Conservation (phyloP, 2,113 vertebrate species). For the Polypterus senegalus region DNA sequence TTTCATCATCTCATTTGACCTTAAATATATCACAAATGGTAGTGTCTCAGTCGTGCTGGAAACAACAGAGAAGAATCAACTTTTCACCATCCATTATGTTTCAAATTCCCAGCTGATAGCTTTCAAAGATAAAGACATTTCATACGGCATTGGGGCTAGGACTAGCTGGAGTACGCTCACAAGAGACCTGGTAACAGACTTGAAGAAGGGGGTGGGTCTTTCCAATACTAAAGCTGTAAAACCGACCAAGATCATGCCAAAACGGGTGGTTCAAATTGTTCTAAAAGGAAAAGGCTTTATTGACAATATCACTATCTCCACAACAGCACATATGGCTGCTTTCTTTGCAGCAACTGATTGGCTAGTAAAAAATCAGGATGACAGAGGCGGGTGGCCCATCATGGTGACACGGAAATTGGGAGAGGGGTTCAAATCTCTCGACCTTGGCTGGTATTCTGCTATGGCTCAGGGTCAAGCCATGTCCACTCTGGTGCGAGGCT, state of each 20-base stretch:
- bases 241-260: conserved; percentile 89
- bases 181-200: conserved; percentile 83
- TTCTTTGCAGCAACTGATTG: conserved; percentile 90
- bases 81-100: conserved; percentile 78
- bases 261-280: conserved; percentile 63
- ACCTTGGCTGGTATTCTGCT: conserved; percentile 96
- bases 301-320: conserved; percentile 82
- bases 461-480: conserved; percentile 98
- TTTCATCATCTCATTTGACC: conserved; percentile 86
- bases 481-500: conserved; percentile 84
- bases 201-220: conserved; percentile 86
- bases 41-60: conserved; percentile 83
- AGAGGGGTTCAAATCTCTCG: conserved; percentile 80
- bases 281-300: conserved; percentile 68
- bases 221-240: conserved; percentile 95
- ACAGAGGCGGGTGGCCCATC: conserved; percentile 89
- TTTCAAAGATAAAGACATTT: conserved; percentile 71
- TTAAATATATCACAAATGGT: conserved; percentile 77
- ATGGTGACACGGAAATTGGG: conserved; percentile 90
- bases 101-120: conserved; percentile 75
- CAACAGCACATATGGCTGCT: conserved; percentile 84
- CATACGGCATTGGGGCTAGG: conserved; percentile 76
- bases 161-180: conserved; percentile 80
- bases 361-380: conserved; percentile 89
- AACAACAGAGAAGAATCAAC: conserved; percentile 77